phyloP scores from a whole-genome alignment of 2,113 vertebrate genomes.

The Nicator chloris region DNA sequence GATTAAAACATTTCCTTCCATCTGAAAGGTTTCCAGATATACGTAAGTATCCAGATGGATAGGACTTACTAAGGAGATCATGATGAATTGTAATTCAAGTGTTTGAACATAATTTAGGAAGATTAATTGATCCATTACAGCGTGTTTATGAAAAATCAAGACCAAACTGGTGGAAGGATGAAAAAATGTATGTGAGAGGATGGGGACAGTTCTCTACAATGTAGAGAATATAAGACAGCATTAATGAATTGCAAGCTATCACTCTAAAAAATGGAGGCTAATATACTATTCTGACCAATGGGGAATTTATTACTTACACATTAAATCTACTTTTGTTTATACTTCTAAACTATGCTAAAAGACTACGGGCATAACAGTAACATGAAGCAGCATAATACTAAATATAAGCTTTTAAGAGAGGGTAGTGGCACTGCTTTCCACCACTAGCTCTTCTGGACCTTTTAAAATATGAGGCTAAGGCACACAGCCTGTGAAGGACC shows the following conservation, averaged over 20 bases:
- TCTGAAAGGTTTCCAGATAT: background rate
- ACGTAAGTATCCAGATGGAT: background rate
- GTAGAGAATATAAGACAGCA: background rate
- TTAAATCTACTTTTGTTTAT: slow-evolving; percentile 18
- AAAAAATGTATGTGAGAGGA: background rate
- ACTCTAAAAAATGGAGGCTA: background rate
- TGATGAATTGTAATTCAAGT: background rate
- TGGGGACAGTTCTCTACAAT: background rate
- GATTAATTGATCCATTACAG: slow-evolving; percentile 9
- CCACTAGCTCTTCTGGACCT: background rate
- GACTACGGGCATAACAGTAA: background rate
- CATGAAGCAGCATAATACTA: background rate
- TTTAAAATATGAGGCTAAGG: background rate
- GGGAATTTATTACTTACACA: background rate
- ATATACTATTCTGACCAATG: background rate
- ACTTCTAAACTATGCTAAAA: background rate
- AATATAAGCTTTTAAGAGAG: background rate
- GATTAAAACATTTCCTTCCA: background rate
- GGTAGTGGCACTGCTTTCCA: background rate
- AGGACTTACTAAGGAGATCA: background rate
- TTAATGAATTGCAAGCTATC: background rate
- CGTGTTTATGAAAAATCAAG: background rate
- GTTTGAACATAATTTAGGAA: background rate
- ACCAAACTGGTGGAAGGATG: background rate
- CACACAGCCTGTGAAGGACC: background rate